Conservation (phyloP, 1,140 invertebrate genomes). For the Pemphigus obesinymphae region DNA sequence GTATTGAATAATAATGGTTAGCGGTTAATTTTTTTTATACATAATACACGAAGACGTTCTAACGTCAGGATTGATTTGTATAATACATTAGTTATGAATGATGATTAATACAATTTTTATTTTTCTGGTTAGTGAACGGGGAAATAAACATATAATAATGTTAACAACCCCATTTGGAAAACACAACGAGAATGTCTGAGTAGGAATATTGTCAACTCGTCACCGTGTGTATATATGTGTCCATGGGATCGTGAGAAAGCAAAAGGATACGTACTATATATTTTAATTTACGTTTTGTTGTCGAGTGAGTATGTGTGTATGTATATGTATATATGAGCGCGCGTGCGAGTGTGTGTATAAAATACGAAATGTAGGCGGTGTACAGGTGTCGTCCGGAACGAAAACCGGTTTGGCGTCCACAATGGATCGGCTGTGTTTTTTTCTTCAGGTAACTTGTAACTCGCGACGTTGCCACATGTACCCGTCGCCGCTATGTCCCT, state of each 20-base stretch:
- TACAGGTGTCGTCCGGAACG: slow-evolving; percentile 37
- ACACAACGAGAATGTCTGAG: not conserved
- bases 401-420: slow-evolving; percentile 30
- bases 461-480: slow-evolving; percentile 28
- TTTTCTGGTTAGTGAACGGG: too few relatives aligned
- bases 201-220: not conserved
- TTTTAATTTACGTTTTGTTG: slow-evolving; percentile 30
- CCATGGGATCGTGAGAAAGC: too few relatives aligned
- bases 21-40: too few relatives aligned
- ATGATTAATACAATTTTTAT: too few relatives aligned
- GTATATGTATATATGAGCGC: not conserved
- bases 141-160: too few relatives aligned
- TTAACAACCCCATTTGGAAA: not conserved
- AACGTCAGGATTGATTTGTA: too few relatives aligned
- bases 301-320: not conserved
- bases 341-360: not conserved
- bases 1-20: too few relatives aligned
- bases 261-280: slow-evolving; percentile 8
- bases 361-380: slow-evolving; percentile 31
- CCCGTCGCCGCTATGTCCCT: not conserved
- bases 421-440: slow-evolving; percentile 12
- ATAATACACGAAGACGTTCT: too few relatives aligned
- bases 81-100: too few relatives aligned
- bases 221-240: too few relatives aligned
- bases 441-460: slow-evolving; percentile 30